These are phyloP conservation scores for Coendou prehensilis DNA, from an alignment of 2,797 vertebrate genomes.

Conservation along the genomic window DNA sequence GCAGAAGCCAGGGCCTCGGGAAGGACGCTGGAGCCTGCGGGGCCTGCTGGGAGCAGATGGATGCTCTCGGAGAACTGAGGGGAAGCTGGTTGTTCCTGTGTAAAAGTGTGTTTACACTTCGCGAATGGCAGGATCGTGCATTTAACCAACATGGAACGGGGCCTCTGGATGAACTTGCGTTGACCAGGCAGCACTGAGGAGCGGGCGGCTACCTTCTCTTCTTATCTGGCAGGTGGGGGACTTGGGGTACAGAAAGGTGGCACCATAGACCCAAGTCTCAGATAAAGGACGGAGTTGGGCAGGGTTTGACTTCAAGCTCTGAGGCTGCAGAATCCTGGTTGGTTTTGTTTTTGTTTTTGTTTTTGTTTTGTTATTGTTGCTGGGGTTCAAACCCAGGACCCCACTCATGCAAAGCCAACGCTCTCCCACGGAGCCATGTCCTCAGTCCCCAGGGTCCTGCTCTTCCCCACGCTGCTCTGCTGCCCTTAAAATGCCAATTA, in stretches of 20 bases:
- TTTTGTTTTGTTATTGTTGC: neutral
- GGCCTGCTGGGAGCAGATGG: slow-evolving; percentile 91
- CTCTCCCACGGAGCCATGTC: neutral
- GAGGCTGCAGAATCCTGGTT: neutral
- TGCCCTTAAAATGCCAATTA: neutral
- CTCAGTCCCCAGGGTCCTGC: neutral
- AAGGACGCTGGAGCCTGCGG: slow-evolving; percentile 71
- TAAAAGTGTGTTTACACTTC: too few species aligned
- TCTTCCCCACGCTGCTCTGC: neutral
- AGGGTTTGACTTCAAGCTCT: too few species aligned
- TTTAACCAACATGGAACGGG: neutral
- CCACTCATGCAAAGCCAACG: neutral
- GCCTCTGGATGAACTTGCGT: neutral
- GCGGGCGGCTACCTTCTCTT: neutral
- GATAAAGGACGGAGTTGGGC: neutral
- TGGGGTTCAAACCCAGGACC: neutral
- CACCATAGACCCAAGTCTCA: neutral
- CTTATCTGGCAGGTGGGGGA: neutral
- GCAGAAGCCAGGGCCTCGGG: too few species aligned
- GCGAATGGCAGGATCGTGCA: neutral
- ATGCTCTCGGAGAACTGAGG: too few species aligned
- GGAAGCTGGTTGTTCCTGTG: too few species aligned
- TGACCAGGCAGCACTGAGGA: neutral
- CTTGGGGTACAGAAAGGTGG: neutral
- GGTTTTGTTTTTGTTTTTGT: too few species aligned